Evolutionary conservation across 2,888 invertebrate genomes (phyloP), one percentile per base, ranked within the genome.

Genomic region (Venusia cambrica): DNA sequence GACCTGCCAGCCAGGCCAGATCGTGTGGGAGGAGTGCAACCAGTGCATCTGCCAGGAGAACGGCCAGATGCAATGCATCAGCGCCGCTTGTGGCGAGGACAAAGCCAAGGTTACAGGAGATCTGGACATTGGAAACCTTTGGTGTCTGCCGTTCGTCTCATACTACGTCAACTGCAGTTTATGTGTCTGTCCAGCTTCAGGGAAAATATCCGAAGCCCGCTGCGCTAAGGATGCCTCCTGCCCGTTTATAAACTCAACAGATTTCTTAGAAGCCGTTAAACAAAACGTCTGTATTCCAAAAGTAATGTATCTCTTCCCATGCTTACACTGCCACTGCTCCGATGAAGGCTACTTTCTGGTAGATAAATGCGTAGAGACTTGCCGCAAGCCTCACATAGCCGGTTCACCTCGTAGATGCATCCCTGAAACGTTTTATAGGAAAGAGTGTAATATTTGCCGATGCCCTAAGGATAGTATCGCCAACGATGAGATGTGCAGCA

Each of bases 141-240:
- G 63, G 56, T 85, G 87, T 30, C 69, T 59, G 2, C 84, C 85
- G 0, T 75, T 73, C 24, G 68, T 62, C 25, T 68, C 74, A 1
- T 85, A 81, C 35, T 77, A 75, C 41, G 42, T 79, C 0, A 76
- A 83, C 28, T 87, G 87, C 34, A 77, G 66, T 27, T 53, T 81
- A 0, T 87, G 87, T 24, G 54, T 74, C 1, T 87, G 87, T 33
- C 74, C 85, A 7, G 72, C 68, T 0, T 73, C 80, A 2, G 85
- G 83, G 0, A 55, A 45, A 19, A 67, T 73, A 22, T 45, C 54
- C 0, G 73, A 78, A 26, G 75, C 78, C 0, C 61, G 65, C 0
- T 89, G 89, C 41, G 73, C 74, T 2, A 49, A 50, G 11, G 77
- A 83, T 22, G 48, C 59, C 0, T 76, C 79, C 1, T 85, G 84